Evolutionary conservation across 2,888 invertebrate species (phyloP).

Genomic region (Zaprionus bogoriensis): DNA sequence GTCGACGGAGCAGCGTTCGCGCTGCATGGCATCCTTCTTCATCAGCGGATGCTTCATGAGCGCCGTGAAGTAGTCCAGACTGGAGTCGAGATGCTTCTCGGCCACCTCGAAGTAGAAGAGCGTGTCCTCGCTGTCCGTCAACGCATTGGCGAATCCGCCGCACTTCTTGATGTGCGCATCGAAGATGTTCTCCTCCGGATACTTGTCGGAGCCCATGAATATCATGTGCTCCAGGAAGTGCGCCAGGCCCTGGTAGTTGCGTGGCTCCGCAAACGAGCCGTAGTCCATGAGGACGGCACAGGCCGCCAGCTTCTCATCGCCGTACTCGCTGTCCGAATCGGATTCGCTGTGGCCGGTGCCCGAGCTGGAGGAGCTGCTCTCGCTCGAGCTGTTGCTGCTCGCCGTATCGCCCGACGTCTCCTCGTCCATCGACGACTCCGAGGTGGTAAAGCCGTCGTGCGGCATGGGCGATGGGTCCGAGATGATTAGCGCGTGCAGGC

Average conservation of each 20-base stretch:
- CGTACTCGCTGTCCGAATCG: constrained; percentile 58
- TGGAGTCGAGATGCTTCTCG: constrained; percentile 89
- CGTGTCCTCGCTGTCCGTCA: constrained; percentile 93
- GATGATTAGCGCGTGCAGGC: constrained; percentile 88
- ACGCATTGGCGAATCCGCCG: constrained; percentile 94
- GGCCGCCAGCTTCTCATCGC: constrained; percentile 85
- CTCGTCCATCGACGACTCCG: constrained; percentile 65
- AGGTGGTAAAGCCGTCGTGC: constrained; percentile 74
- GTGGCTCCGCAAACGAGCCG: constrained; percentile 91
- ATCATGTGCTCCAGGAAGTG: constrained; percentile 96
- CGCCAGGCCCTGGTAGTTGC: constrained; percentile 90
- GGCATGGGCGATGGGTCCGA: constrained; percentile 85
- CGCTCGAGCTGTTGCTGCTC: constrained; percentile 42
- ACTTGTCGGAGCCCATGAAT: constrained; percentile 96
- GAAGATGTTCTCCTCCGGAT: constrained; percentile 93
- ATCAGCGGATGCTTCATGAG: constrained; percentile 94
- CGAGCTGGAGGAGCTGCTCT: constrained; percentile 36
- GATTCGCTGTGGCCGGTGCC: constrained; percentile 13
- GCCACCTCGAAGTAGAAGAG: constrained; percentile 95
- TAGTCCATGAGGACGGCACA: constrained; percentile 90
- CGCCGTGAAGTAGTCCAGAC: constrained; percentile 93
- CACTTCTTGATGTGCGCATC: constrained; percentile 91
- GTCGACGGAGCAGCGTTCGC: constrained; percentile 94
- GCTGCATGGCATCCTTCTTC: constrained; percentile 91
- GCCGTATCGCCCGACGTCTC: constrained; percentile 67